A percentile compares a stretch with the other conserved stretches of the same genome.
phyloP scores from a whole-genome alignment of 92 coral and sea anemone species.

The Phymanthus crucifer region DNA sequence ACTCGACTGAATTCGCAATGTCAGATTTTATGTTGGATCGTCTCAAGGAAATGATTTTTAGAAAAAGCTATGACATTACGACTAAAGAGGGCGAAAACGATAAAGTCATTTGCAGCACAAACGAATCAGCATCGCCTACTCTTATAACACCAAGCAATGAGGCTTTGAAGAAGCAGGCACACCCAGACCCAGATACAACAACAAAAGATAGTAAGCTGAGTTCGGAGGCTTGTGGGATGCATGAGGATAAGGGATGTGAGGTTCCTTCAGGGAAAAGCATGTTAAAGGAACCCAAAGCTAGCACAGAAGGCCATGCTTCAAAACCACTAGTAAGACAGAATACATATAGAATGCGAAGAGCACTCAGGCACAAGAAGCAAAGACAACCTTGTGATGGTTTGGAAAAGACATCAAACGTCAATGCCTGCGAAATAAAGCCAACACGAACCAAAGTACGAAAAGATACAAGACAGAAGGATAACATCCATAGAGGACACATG shows the following conservation, averaged over 20 bases:
- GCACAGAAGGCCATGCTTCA: not conserved
- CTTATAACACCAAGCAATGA: not conserved
- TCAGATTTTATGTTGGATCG: slow-evolving; percentile 66
- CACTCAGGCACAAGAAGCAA: not conserved
- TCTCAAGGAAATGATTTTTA: slow-evolving; percentile 38
- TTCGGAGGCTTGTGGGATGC: too few relatives aligned
- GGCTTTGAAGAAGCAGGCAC: not conserved
- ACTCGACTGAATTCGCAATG: slow-evolving; percentile 62
- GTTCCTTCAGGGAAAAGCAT: not conserved
- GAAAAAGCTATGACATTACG: not conserved
- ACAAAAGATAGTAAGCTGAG: too few relatives aligned
- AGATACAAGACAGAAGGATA: not conserved
- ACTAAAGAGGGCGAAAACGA: not conserved
- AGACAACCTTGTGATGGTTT: too few relatives aligned
- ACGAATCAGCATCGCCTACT: not conserved
- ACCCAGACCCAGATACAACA: not conserved
- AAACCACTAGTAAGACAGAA: not conserved
- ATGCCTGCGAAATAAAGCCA: not conserved
- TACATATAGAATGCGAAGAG: not conserved
- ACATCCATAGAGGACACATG: too few relatives aligned
- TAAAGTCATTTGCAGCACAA: not conserved
- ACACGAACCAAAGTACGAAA: not conserved
- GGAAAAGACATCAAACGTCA: not conserved
- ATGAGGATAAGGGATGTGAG: too few relatives aligned
- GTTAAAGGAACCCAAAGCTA: not conserved